These are phyloP conservation scores for Teinopalpus imperialis DNA, from an alignment of 2,888 invertebrate genomes.

Conservation along the genomic window DNA sequence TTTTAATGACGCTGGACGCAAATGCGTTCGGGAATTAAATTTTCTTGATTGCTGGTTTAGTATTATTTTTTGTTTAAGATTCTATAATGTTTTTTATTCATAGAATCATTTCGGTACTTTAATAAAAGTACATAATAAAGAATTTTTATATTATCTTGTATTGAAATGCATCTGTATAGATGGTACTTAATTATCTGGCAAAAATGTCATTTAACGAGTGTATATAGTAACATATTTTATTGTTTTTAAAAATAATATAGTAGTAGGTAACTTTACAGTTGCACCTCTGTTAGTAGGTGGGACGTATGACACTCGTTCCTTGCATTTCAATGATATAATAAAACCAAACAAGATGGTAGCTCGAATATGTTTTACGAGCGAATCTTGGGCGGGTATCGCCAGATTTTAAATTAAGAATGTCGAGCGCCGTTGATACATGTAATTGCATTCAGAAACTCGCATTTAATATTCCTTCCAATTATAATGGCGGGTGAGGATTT, in stretches of 20 bases:
- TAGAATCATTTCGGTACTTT: no score
- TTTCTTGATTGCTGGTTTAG: conserved; percentile 5
- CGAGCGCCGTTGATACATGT: conserved; percentile 30
- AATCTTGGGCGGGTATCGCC: conserved; percentile 8
- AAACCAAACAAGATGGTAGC: conserved; percentile 17
- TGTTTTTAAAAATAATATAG: no score
- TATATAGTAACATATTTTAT: no score
- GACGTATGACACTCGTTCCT: neutral
- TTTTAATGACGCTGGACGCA: conserved; percentile 36
- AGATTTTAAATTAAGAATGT: conserved; percentile 21
- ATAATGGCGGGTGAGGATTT: conserved; percentile 22
- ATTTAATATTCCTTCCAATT: conserved; percentile 38
- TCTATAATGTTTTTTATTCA: no score
- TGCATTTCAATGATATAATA: conserved; percentile 5
- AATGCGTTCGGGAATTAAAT: conserved; percentile 33
- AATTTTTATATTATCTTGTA: no score
- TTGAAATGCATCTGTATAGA: no score
- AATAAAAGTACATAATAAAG: no score
- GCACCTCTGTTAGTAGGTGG: neutral
- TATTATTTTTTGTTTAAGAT: neutral
- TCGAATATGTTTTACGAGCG: conserved; percentile 20
- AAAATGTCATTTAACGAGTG: no score
- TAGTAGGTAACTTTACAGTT: neutral
- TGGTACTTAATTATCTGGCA: neutral
- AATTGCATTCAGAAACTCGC: conserved; percentile 38